Evolutionary conservation across 2,888 invertebrate species (phyloP), one percentile per base, ranked within the genome.

Genomic region (Rhagonycha lutea): DNA sequence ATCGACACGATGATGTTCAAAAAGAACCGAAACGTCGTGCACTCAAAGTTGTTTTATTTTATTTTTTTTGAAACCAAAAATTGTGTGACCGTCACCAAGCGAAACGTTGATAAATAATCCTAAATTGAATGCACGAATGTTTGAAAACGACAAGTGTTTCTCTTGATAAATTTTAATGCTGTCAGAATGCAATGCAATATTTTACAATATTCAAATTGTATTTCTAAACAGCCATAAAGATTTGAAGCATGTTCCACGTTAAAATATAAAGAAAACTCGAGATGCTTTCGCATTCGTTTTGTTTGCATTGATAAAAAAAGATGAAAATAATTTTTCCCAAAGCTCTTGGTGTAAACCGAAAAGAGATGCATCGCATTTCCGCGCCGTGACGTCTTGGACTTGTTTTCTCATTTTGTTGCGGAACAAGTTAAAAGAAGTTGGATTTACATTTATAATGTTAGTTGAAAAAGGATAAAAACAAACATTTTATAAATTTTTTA

Each of bases 141-240:
- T n/a, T 26, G 12, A 65, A 65, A 18, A 26, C 14, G 24, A 23
- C 63, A 23, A 68, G 69, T 63, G 71, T 72, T 77, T 71, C 69
- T 69, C 67, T 68, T 69, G 68, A 62, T 69, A 70, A 69, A 76
- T 78, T 78, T 72, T 73, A 76, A 78, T 78, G 78, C 78, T 69
- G 62, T 28, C 29, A 32, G 73, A 69, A 69, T 70, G 61, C 78
- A 75, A 62, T 68, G 61, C 76, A 71, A 73, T 76, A 79, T 73
- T 78, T 80, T 78, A 73, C 75, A 65, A 72, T 75, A 77, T 79
- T 80, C 79, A 81, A 82, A 79, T 81, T 82, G 78, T 79, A 80
- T 74, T 79, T 77, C 80, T 81, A 83, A 83, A 80, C 80, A 80
- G 81, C 79, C 73, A 82, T 83, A 82, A 82, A 82, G 79, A 83